Percentiles rank a stretch among this genome's conserved stretches.
Evolutionary conservation across 1,140 invertebrate genomes (phyloP).

Genomic region (Lasaia peninsularis): DNA sequence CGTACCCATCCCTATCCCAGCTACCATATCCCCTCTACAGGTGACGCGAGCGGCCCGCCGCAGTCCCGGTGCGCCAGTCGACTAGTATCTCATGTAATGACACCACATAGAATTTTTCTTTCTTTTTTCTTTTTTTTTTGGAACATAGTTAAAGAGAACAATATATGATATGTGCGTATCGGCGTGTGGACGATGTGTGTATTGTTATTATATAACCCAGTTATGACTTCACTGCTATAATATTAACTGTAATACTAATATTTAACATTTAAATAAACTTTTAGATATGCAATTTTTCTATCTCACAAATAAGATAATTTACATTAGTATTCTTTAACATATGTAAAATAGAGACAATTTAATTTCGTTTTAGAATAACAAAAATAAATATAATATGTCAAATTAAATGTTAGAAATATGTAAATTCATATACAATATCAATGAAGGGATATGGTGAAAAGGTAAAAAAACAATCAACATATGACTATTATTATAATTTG

Average conservation of each 20-base stretch:
- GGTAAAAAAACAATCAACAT: no score
- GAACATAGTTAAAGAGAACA: slow-evolving; percentile 50
- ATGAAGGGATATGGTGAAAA: no score
- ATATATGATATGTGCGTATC: slow-evolving; percentile 74
- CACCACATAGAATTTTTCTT: slow-evolving; percentile 64
- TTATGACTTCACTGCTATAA: slow-evolving; percentile 41
- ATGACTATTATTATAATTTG: no score
- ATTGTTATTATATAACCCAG: slow-evolving; percentile 53
- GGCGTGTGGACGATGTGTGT: slow-evolving; percentile 69
- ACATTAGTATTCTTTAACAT: no score
- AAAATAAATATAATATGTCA: no score
- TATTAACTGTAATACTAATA: neutral
- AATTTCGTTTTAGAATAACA: no score
- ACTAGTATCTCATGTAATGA: slow-evolving; percentile 68
- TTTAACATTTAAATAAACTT: neutral
- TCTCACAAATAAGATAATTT: no score
- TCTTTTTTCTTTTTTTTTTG: slow-evolving; percentile 63
- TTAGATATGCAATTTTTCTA: no score
- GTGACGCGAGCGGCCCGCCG: slow-evolving; percentile 40
- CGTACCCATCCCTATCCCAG: slow-evolving; percentile 43
- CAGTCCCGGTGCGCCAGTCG: slow-evolving; percentile 39
- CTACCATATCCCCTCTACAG: slow-evolving; percentile 48
- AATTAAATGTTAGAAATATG: no score
- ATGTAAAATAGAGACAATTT: no score
- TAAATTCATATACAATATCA: no score